A percentile compares a stretch with the other conserved stretches of the same genome.
phyloP scores from a whole-genome alignment of 2,113 vertebrate genomes.

The Rhinopomastus cyanomelas region DNA sequence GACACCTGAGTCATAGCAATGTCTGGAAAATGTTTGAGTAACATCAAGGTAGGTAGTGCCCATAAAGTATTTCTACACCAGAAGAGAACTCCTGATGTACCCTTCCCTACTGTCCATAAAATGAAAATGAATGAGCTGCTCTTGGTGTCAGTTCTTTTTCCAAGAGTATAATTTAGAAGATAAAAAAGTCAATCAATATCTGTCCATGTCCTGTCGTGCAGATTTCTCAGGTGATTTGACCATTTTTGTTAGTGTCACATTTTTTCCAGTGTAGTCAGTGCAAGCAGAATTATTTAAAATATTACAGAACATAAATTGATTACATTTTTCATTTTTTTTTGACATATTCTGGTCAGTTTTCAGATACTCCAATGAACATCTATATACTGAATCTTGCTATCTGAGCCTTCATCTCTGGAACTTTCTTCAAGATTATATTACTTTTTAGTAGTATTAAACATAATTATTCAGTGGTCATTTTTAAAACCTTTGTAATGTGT shows the following conservation, averaged over 20 bases:
- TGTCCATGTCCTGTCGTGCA: fast-evolving
- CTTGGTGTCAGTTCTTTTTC: not conserved
- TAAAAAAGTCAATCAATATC: not conserved
- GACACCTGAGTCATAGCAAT: not conserved
- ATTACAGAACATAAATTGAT: not conserved
- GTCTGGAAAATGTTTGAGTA: not conserved
- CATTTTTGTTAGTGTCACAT: not conserved
- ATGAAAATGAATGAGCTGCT: not conserved
- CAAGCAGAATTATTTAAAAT: not conserved
- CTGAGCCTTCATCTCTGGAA: not conserved
- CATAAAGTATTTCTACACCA: not conserved
- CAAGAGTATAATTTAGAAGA: not conserved
- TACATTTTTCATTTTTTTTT: not conserved
- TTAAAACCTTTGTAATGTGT: not conserved
- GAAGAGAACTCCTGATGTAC: not conserved
- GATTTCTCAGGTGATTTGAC: not conserved
- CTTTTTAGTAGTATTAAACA: not conserved
- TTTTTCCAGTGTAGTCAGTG: not conserved
- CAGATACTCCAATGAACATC: fast-evolving
- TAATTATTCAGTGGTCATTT: not conserved
- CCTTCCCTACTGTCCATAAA: not conserved
- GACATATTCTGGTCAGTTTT: not conserved
- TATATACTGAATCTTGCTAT: not conserved
- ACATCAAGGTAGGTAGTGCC: not conserved
- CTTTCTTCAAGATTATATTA: not conserved